Evolutionary conservation across 2,888 invertebrate genomes (phyloP).

Genomic region (Lordiphosa andalusiaca): DNA sequence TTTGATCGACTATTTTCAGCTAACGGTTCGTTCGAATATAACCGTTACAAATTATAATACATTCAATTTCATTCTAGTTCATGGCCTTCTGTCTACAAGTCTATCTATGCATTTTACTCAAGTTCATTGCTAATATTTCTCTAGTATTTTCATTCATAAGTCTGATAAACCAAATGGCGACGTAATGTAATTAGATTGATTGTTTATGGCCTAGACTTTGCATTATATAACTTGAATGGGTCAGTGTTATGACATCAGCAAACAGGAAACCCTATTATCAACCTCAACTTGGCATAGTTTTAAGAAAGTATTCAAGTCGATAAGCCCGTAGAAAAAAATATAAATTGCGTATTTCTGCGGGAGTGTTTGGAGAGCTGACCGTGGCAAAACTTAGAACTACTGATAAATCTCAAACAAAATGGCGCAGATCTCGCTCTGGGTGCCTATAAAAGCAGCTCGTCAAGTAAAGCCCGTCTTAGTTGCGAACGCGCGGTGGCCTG

Average conservation of each 20-base stretch:
- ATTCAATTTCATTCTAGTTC: not conserved
- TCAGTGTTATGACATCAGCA: conserved; percentile 22
- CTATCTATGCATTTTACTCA: conserved; percentile 2
- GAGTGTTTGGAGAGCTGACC: conserved; percentile 12
- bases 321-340: conserved; percentile 42
- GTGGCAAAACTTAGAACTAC: not conserved
- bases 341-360: conserved; percentile 28
- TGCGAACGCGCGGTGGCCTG: conserved; percentile 39
- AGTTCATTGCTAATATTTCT: conserved; percentile 10
- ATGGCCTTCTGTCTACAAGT: not conserved
- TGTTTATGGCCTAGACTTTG: not conserved
- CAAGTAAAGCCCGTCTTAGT: conserved; percentile 34
- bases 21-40: not conserved
- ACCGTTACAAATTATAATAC: conserved; percentile 1
- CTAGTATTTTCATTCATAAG: conserved; percentile 25
- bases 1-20: not conserved
- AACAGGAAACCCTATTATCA: conserved; percentile 43
- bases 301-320: conserved; percentile 34
- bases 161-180: conserved; percentile 41
- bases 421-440: conserved; percentile 24
- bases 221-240: not conserved
- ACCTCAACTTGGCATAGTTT: conserved; percentile 50
- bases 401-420: conserved; percentile 41
- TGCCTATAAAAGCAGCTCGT: conserved; percentile 52
- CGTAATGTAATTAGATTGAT: conserved; percentile 26